Evolutionary conservation across 2,797 vertebrate genomes (phyloP).

Genomic region (Phoeniculus purpureus): DNA sequence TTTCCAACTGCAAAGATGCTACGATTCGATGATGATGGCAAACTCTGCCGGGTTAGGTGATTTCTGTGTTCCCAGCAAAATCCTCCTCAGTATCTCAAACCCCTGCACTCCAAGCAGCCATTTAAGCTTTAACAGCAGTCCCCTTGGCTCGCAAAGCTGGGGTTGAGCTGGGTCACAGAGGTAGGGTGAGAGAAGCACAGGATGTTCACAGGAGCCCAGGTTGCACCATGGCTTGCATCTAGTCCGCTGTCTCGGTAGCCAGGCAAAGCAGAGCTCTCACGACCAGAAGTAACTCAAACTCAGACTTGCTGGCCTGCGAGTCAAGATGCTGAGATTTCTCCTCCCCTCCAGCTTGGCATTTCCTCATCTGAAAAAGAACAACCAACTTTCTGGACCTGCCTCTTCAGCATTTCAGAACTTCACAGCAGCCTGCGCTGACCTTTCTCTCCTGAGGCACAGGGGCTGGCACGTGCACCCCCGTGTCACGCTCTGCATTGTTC

Average conservation of each 20-base stretch:
- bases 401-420: background rate
- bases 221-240: accelerated
- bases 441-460: background rate
- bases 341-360: background rate
- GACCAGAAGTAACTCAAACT: background rate
- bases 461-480: background rate
- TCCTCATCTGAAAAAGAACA: background rate
- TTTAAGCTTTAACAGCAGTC: background rate
- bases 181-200: background rate
- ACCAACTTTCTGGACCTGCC: background rate
- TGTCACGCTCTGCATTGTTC: background rate
- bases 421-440: background rate
- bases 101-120: background rate
- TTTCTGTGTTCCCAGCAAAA: background rate
- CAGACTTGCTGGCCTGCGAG: background rate
- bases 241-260: background rate
- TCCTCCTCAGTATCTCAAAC: background rate
- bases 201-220: background rate
- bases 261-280: background rate
- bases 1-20: no score
- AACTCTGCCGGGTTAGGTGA: no score
- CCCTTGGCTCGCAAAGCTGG: background rate
- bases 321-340: accelerated
- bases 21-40: no score
- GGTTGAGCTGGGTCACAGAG: background rate